Percentiles rank a stretch among this genome's conserved stretches.
Evolutionary conservation across 2,113 vertebrate genomes (phyloP).

Genomic region (Amphilophus citrinellus): DNA sequence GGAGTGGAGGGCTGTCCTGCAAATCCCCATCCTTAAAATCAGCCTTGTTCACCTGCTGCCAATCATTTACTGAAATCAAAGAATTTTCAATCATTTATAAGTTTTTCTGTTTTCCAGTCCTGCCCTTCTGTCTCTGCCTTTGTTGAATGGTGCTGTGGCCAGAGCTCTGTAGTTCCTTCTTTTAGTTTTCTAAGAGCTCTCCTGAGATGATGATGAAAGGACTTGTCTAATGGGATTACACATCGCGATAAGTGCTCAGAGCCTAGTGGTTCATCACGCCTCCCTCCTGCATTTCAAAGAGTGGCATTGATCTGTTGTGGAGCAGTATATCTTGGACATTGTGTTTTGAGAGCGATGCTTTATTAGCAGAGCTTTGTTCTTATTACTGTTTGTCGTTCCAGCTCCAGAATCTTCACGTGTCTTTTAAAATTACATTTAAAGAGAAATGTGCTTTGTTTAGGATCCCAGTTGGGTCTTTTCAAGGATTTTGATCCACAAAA

Average conservation of each 20-base stretch:
- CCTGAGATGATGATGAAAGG: slow-evolving; percentile 75
- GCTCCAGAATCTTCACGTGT: background rate
- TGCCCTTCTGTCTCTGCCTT: slow-evolving; percentile 15
- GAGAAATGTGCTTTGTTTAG: background rate
- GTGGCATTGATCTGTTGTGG: slow-evolving; percentile 57
- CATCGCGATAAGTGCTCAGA: slow-evolving; percentile 67
- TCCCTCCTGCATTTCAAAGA: slow-evolving; percentile 60
- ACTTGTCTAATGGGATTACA: slow-evolving; percentile 77
- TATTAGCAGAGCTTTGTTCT: slow-evolving; percentile 10
- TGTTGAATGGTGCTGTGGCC: slow-evolving; percentile 34
- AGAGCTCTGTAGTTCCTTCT: slow-evolving; percentile 27
- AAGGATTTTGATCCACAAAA: slow-evolving; percentile 23
- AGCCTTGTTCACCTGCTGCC: slow-evolving; percentile 12
- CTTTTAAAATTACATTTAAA: background rate
- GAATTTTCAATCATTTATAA: slow-evolving; percentile 31
- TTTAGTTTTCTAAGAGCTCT: slow-evolving; percentile 62
- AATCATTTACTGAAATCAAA: slow-evolving; percentile 2
- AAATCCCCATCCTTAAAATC: background rate
- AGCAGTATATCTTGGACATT: slow-evolving; percentile 12
- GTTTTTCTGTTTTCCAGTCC: slow-evolving; percentile 21
- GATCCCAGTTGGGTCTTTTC: background rate
- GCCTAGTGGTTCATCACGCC: slow-evolving; percentile 60
- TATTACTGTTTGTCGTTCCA: background rate
- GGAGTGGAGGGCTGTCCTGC: background rate
- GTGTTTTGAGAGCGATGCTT: slow-evolving; percentile 28